Evolutionary conservation across 2,797 vertebrate species (phyloP).

Genomic region (Graptemys geographica): DNA sequence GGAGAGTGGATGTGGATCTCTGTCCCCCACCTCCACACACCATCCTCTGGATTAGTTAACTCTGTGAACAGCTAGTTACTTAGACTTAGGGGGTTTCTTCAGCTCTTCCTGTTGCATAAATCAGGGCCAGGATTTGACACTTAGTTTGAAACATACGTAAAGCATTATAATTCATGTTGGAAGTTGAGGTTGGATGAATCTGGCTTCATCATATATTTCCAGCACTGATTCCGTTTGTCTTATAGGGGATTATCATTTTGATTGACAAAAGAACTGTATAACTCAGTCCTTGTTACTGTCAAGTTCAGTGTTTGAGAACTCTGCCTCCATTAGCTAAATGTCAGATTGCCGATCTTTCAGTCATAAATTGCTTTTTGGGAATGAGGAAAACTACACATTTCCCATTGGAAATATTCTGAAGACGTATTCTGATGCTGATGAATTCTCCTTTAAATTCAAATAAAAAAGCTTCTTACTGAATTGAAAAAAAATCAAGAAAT

Average conservation of each 20-base stretch:
- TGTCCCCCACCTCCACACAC: not conserved
- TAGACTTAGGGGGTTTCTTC: not conserved
- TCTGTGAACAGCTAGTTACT: not conserved
- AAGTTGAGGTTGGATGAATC: not conserved
- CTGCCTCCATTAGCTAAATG: slow-evolving; percentile 68
- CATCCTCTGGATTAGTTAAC: not conserved
- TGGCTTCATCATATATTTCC: slow-evolving; percentile 20
- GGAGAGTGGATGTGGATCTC: not conserved
- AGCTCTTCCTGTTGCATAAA: fast-evolving
- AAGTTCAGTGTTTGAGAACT: slow-evolving; percentile 71
- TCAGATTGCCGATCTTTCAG: slow-evolving; percentile 54
- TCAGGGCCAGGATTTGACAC: not conserved
- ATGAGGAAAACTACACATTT: slow-evolving; percentile 49
- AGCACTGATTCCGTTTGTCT: slow-evolving; percentile 41
- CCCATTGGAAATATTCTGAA: slow-evolving; percentile 33
- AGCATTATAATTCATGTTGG: not conserved
- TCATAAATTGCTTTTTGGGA: slow-evolving; percentile 51
- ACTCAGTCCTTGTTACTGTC: slow-evolving; percentile 58
- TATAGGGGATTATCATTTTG: slow-evolving; percentile 53
- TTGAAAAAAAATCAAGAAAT: not conserved
- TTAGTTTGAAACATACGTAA: not conserved
- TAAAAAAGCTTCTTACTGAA: slow-evolving; percentile 1
- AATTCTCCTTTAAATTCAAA: slow-evolving; percentile 13
- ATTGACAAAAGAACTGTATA: slow-evolving; percentile 64
- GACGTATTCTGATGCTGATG: not conserved